Percentiles rank a stretch among this genome's conserved stretches.
phyloP scores from a whole-genome alignment of 2,888 invertebrate species.

The Luperina nickerlii region DNA sequence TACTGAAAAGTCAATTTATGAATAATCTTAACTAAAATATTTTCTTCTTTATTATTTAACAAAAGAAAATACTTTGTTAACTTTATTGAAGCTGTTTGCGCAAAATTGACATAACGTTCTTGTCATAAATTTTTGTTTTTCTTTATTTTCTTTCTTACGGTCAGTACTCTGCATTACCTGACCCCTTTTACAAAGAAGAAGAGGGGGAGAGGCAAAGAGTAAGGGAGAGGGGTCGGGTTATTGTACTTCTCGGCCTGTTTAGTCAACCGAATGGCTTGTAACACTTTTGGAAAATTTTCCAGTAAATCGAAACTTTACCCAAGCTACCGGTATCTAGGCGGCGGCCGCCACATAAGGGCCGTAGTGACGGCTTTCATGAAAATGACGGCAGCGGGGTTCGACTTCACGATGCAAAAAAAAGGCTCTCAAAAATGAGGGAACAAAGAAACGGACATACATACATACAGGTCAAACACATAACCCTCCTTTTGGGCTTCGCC shows the following conservation, averaged over 20 bases:
- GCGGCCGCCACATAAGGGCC: not conserved
- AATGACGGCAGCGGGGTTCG: not conserved
- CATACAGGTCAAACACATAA: too few relatives aligned
- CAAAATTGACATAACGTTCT: slow-evolving; percentile 29
- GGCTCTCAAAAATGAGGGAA: not conserved
- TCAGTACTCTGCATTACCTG: not conserved
- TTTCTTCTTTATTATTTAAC: slow-evolving; percentile 13
- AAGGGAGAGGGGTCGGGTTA: too few relatives aligned
- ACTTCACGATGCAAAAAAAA: too few relatives aligned
- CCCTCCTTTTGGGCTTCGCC: too few relatives aligned
- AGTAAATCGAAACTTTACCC: not conserved
- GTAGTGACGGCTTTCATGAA: not conserved
- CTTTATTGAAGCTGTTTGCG: not conserved
- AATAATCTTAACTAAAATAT: slow-evolving; percentile 16
- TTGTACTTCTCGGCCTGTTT: not conserved
- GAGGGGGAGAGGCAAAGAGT: too few relatives aligned
- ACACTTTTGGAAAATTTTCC: not conserved
- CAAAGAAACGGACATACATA: too few relatives aligned
- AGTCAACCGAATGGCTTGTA: not conserved
- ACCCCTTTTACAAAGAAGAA: not conserved
- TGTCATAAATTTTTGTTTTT: not conserved
- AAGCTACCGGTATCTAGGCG: not conserved
- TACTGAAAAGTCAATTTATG: slow-evolving; percentile 40
- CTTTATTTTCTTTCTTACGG: not conserved
- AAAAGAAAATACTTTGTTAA: not conserved